phyloP scores from a whole-genome alignment of 1,140 invertebrate genomes.

The Brachionus paranguensis region DNA sequence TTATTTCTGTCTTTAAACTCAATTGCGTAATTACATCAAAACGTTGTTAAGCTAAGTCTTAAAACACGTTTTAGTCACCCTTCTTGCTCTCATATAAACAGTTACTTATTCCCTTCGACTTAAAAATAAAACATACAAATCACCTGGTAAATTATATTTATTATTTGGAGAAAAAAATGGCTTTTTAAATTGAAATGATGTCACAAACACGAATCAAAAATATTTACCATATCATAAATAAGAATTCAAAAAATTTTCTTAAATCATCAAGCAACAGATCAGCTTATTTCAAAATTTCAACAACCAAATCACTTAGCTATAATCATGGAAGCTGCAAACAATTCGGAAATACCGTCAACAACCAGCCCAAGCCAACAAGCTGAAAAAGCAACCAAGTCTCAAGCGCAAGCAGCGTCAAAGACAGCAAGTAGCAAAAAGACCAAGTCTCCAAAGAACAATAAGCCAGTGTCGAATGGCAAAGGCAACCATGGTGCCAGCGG shows the following conservation, averaged over 20 bases:
- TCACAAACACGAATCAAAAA: not conserved
- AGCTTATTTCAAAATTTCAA: not conserved
- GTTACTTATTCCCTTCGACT: not conserved
- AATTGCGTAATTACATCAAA: constrained; percentile 17
- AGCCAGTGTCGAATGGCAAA: not conserved
- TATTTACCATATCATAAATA: not conserved
- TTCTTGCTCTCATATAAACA: not conserved
- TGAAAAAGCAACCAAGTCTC: not conserved
- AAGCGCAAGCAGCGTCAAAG: not conserved
- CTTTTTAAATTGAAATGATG: constrained; percentile 28
- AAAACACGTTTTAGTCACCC: not conserved
- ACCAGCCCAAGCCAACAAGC: not conserved
- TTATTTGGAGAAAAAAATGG: not conserved
- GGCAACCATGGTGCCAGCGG: not conserved
- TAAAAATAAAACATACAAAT: not conserved
- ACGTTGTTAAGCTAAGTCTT: not conserved
- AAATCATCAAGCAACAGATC: not conserved
- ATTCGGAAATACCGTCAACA: not conserved
- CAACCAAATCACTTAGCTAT: not conserved
- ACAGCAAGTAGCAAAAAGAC: not conserved
- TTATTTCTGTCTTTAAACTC: not conserved
- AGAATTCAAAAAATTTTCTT: not conserved
- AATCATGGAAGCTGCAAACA: not conserved
- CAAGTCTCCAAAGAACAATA: not conserved
- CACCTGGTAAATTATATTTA: not conserved